Percentiles rank a stretch among this genome's conserved stretches.
phyloP scores from a whole-genome alignment of 2,113 vertebrate species.

The Ageneiosus marmoratus region DNA sequence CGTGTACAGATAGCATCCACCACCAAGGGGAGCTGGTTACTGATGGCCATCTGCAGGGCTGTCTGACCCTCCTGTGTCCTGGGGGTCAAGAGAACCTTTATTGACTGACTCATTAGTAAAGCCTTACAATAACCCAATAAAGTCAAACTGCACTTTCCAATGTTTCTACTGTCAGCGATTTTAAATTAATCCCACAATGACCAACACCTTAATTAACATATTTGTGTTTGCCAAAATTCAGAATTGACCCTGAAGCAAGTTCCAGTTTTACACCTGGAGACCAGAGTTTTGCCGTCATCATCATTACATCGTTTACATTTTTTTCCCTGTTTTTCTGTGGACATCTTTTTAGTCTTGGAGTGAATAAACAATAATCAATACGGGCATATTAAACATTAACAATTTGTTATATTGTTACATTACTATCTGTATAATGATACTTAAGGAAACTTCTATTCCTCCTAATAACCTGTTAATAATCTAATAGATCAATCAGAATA shows the following conservation, averaged over 20 bases:
- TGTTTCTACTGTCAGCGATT: background rate
- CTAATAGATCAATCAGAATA: background rate
- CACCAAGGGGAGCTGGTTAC: conserved; percentile 92
- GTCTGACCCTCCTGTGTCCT: conserved; percentile 95
- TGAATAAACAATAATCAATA: background rate
- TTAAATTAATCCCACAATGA: background rate
- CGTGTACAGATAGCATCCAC: conserved; percentile 96
- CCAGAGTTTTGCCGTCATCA: background rate
- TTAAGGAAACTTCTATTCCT: background rate
- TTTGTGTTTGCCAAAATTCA: background rate
- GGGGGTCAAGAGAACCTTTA: background rate
- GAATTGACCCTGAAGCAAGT: background rate
- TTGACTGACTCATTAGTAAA: background rate
- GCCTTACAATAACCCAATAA: background rate
- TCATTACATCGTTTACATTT: background rate
- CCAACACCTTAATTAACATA: no score
- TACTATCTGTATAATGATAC: background rate
- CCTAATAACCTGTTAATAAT: background rate
- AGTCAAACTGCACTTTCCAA: background rate
- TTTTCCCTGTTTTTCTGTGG: background rate
- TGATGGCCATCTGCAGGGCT: conserved; percentile 92
- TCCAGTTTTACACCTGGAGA: background rate
- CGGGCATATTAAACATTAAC: background rate
- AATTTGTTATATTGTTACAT: background rate
- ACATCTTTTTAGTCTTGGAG: background rate